Evolutionary conservation across 2,113 vertebrate genomes (phyloP), one percentile per base, ranked within the genome.

Genomic region (Ploceus nigricollis): DNA sequence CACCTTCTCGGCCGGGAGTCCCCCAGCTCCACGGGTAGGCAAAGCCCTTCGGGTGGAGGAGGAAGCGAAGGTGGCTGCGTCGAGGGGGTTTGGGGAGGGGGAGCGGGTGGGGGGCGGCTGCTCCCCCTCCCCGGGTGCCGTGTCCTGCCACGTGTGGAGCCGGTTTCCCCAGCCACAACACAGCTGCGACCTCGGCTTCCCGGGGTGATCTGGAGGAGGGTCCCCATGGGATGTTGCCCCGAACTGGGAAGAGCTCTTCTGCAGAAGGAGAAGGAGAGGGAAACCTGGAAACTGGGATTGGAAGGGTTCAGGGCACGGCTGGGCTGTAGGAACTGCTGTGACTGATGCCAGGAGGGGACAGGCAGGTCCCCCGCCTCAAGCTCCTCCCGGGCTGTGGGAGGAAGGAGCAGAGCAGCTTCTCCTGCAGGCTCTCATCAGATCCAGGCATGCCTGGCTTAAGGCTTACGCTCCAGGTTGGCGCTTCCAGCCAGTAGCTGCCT

Each of bases 381-480:
- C 63, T 42, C 27, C 65, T 61, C 65, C 77, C 24, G 76, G 40
- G 81, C 68, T 60, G 58, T 76, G 60, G 40, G 58, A 87, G 92
- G 80, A 79, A 56, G 47, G 50, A 75, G 61, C 13, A 2, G 47
- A 0, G 8, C 64, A 14, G 65, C 65, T 33, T 45, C 82, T 90
- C 78, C 47, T 4, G 33, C 65, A 51, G 75, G 2, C 61, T 87
- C 56, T 11, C 11, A 35, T 73, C 93, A 64, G n/a, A 88, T 94
- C 64, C 79, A 23, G 96, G 89, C 96, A 90, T 76, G 96, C 86
- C 93, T 78, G 20, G 72, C 54, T 86, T 60, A 66, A n/a, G 78
- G 61, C 48, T 80, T 30, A 6, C 1, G 7, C 57, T 53, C 37
- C 56, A 28, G 63, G 87, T 35, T 76, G 79, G 61, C 3, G 0